A percentile compares a stretch with the other conserved stretches of the same genome.
phyloP scores from a whole-genome alignment of 2,888 invertebrate genomes.

The Drosophila birchii region DNA sequence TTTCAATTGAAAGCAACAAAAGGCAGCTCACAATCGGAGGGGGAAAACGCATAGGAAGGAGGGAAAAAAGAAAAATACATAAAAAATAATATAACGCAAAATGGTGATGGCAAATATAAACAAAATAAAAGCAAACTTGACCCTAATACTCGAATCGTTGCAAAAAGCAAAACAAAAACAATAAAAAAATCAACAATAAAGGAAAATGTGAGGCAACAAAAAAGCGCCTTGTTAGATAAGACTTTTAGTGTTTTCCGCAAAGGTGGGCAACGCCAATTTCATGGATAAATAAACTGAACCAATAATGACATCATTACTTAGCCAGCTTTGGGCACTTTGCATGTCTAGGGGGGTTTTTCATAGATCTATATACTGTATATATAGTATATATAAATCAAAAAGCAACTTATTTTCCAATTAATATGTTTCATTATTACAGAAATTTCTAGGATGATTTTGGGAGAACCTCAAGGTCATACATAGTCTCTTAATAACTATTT shows the following conservation, averaged over 20 bases:
- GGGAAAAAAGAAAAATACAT: conserved; percentile 18
- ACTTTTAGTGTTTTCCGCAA: conserved; percentile 37
- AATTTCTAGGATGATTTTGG: no score
- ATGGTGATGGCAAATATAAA: conserved; percentile 46
- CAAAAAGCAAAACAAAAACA: conserved; percentile 13
- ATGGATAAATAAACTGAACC: conserved; percentile 31
- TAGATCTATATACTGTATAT: not conserved
- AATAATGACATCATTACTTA: conserved; percentile 37
- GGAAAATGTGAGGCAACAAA: conserved; percentile 40
- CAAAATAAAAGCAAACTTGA: conserved; percentile 58
- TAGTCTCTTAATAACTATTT: no score
- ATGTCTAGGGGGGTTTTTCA: conserved; percentile 14
- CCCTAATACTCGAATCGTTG: conserved; percentile 56
- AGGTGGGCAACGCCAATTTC: conserved; percentile 28
- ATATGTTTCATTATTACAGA: not conserved
- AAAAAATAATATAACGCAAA: conserved; percentile 41
- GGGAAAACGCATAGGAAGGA: conserved; percentile 27
- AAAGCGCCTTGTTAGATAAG: conserved; percentile 52
- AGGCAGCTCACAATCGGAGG: conserved; percentile 16
- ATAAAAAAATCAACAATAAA: conserved; percentile 12
- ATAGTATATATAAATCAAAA: not conserved
- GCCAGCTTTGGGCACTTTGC: conserved; percentile 1
- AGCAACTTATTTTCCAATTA: conserved; percentile 5
- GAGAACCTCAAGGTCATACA: no score
- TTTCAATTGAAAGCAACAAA: conserved; percentile 57